Conservation (phyloP, 1,140 invertebrate species). For the Apis cerana region DNA sequence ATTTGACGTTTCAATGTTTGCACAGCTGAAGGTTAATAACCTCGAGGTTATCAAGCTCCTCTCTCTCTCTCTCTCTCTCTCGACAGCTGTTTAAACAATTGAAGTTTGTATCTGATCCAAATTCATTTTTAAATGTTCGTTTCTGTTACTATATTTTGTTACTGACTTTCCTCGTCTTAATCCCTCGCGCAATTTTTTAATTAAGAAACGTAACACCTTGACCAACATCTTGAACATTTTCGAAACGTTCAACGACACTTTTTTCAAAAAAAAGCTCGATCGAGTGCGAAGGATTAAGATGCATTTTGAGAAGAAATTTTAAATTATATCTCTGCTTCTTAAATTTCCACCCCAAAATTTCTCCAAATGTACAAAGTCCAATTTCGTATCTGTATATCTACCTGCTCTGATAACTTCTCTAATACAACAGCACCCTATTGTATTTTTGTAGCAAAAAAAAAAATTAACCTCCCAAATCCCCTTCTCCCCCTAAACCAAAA, state of each 20-base stretch:
- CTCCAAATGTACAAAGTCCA: slow-evolving; percentile 2
- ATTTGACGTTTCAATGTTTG: neutral
- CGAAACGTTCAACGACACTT: no score
- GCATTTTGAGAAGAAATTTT: neutral
- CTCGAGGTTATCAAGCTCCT: neutral
- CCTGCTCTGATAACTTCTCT: neutral
- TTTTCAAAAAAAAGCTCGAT: no score
- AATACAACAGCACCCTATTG: neutral
- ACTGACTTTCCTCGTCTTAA: neutral
- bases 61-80: neutral
- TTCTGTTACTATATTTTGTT: neutral
- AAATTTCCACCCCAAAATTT: neutral
- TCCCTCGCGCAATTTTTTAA: neutral
- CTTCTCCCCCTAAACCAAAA: neutral
- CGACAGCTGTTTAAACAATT: neutral
- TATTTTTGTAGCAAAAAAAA: neutral
- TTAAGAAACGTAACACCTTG: neutral
- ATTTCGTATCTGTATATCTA: neutral
- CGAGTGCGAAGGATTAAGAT: neutral
- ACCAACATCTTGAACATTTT: neutral
- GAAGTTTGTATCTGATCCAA: neutral
- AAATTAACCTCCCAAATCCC: neutral
- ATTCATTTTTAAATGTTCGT: neutral
- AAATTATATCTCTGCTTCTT: neutral
- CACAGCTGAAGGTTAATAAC: neutral